These are phyloP conservation scores for Perca flavescens DNA, from an alignment of 2,113 vertebrate genomes.

Conservation along the genomic window DNA sequence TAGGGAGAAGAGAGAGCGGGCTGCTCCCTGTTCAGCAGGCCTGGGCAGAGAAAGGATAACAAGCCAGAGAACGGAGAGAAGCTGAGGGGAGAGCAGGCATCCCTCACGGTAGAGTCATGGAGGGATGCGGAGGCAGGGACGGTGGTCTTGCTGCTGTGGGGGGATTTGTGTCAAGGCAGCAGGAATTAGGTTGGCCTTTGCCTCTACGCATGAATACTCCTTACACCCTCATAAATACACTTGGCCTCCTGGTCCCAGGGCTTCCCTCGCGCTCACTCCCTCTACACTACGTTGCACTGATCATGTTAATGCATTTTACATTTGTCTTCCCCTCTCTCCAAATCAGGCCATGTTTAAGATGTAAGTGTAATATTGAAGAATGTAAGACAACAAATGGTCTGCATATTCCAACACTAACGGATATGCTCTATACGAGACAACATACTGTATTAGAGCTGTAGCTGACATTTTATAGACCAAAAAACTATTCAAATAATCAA, in stretches of 20 bases:
- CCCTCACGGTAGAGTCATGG: background rate
- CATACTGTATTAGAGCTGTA: too few species aligned
- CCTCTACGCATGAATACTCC: slow-evolving; percentile 71
- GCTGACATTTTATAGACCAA: too few species aligned
- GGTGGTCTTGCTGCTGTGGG: slow-evolving; percentile 47
- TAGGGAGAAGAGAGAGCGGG: background rate
- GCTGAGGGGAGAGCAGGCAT: background rate
- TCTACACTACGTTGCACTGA: background rate
- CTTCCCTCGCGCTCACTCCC: background rate
- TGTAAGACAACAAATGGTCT: background rate
- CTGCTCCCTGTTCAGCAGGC: slow-evolving; percentile 7
- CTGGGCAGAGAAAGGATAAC: background rate
- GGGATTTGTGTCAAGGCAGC: slow-evolving; percentile 56
- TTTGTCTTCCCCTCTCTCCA: background rate
- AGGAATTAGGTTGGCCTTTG: slow-evolving; percentile 72
- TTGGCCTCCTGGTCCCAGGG: slow-evolving; percentile 32
- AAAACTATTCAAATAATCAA: too few species aligned
- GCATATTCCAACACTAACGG: background rate
- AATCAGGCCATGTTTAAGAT: background rate
- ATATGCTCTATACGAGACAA: background rate
- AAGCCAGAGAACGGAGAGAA: background rate
- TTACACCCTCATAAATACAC: slow-evolving; percentile 74
- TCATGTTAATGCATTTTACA: background rate
- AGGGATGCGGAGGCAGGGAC: slow-evolving; percentile 32
- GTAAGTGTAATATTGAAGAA: background rate